These are phyloP conservation scores for Enteromius afrohamiltoni DNA, from an alignment of 2,797 vertebrate genomes.

Conservation along the genomic window DNA sequence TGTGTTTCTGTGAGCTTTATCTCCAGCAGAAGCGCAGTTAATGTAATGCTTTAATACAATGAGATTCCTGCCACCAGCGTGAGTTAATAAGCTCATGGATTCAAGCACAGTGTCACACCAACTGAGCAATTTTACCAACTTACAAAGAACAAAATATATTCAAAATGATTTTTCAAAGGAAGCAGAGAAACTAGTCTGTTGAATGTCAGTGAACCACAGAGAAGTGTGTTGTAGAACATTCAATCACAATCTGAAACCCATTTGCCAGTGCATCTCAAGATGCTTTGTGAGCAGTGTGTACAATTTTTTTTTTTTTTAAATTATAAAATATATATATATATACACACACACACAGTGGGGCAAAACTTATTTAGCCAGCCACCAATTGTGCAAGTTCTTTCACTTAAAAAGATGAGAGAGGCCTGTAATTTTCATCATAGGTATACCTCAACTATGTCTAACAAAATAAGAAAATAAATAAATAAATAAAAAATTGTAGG, in stretches of 20 bases:
- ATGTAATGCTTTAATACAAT: conserved; percentile 8
- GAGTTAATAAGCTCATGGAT: background rate
- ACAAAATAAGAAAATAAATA: too few relatives aligned
- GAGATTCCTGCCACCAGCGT: background rate
- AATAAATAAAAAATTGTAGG: too few relatives aligned
- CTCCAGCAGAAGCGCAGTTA: background rate
- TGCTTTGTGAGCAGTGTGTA: background rate
- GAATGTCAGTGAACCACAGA: background rate
- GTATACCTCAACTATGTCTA: too few relatives aligned
- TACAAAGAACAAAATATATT: background rate
- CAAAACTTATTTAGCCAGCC: too few relatives aligned
- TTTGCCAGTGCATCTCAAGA: background rate
- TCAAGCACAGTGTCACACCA: background rate
- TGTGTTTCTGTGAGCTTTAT: background rate
- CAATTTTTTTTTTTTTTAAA: too few relatives aligned
- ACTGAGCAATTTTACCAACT: background rate
- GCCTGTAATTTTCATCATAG: too few relatives aligned
- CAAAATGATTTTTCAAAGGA: background rate
- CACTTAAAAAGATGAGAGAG: too few relatives aligned
- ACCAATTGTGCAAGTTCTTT: too few relatives aligned
- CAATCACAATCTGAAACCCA: background rate
- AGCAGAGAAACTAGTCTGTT: background rate
- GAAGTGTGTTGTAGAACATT: background rate
- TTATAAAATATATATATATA: too few relatives aligned
- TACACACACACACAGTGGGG: too few relatives aligned